Evolutionary conservation across 1,140 invertebrate genomes (phyloP), one percentile per base, ranked within the genome.

Genomic region (Popillia japonica): DNA sequence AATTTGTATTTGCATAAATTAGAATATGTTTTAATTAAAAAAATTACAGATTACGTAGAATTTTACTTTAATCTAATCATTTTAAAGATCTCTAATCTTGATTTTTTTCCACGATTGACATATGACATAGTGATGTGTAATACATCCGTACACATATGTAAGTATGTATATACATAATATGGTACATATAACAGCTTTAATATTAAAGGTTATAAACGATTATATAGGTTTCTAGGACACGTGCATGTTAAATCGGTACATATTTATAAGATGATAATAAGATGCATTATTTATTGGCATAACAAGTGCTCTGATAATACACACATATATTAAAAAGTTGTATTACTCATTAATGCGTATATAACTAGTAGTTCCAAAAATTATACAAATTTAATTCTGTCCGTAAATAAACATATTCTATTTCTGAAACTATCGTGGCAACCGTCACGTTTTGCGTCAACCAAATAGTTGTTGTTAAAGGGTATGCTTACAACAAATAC

Each of bases 381-480:
- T 34, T 6, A 55, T n/a, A 55, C 48, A 14, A 17, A 6, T 55
- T 17, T 55, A 17, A 0, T 14, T 55, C 8, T 1, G 17, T 55
- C 44, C 17, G 17, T 55, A 55, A 55, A 55, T 55, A 55, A 55
- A n/a, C 48, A 17, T n/a, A 55, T 55, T 55, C 48, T 55, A 55
- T 55, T 55, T 55, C 17, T n/a, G 14, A 17, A 55, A 6, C 17
- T n/a, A 48, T 48, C 44, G n/a, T 11, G 14, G 6, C 48, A 55
- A 55, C 17, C n/a, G 48, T 55, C 48, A 55, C 14, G 48, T 55
- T 55, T 55, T n/a, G 48, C 48, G 48, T 55, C 48, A 55, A 17
- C 48, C 3, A 17, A 14, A 55, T 55, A 55, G n/a, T 55, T 55
- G 14, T 55, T 55, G 48, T 17, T 34, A 34, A 34, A 3, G 48